Base-by-base conservation (phyloP, 37 sponge, comb jelly and placozoan species). In the Axinella damicornis region DNA sequence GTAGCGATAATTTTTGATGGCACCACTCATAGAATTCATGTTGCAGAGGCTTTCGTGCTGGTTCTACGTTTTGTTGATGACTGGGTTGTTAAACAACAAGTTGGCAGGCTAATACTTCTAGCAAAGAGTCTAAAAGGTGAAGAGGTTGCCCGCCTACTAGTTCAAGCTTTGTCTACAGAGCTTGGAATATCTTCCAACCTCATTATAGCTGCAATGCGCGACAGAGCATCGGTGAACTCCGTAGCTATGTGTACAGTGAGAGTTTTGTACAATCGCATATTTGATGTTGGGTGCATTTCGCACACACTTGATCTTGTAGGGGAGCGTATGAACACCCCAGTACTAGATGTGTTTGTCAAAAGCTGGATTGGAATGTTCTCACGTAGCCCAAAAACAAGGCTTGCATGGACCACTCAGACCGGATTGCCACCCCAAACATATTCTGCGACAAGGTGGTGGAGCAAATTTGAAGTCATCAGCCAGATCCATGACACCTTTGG, bases 1-100 rank as follows among this genome's bases (percentile, higher is more conserved):
- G 57, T 80, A 27, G 37, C 81, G 63, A 46, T 79, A 2, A 38
- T 79, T 30, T 79, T 79, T 79, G 81, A 80, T 46, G 81, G 81
- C 36, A 80, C 81, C 9, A 80, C 81, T 15, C n/a, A n/a, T n/a
- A n/a, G n/a, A n/a, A 46, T 46, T 4, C 81, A 68, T 52, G 69
- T 68, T 11, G 69, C 69, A 53, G 81, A 80, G 33, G 81, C 70
- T 52, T 28, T 80, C 21, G 81, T 56, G 36, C 19, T 58, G 53
- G 46, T 58, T 28, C 58, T 80, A 40, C 2, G 65, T 16, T 80
- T 32, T 54, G 57, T 69, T 69, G 71, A 80, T 80, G 70, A 68
- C 20, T 80, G 70, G 81, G 53, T 16, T 39, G 53, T 80, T 39
- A 28, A 25, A 33, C 81, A 80, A 38, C 14, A 52, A 31, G 69